Evolutionary conservation across 2,113 vertebrate genomes (phyloP).

Genomic region (Dunckerocampus dactyliophorus): DNA sequence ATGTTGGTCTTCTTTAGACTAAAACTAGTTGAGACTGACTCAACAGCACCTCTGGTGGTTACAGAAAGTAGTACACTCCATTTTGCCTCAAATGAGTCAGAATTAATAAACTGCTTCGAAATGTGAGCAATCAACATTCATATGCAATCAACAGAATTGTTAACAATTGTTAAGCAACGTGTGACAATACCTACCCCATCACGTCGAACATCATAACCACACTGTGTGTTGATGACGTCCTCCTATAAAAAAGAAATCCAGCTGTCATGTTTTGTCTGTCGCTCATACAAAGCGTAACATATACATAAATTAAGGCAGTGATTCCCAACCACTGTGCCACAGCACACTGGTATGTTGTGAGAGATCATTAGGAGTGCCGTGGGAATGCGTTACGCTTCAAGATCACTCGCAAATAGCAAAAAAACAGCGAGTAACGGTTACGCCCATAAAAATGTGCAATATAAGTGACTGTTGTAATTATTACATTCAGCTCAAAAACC

Average conservation of each 20-base stretch:
- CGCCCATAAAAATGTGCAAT: too few relatives aligned
- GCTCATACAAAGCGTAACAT: background rate
- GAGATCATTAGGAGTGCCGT: too few relatives aligned
- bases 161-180: background rate
- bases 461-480: too few relatives aligned
- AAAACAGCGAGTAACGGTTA: too few relatives aligned
- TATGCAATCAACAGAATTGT: background rate
- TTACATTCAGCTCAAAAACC: too few relatives aligned
- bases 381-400: too few relatives aligned
- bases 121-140: background rate
- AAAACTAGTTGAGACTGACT: background rate
- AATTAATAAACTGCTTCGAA: too few relatives aligned
- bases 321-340: too few relatives aligned
- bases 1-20: background rate
- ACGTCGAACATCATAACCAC: constrained; percentile 85
- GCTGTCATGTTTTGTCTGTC: background rate
- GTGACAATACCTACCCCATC: constrained; percentile 70
- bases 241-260: constrained; percentile 66
- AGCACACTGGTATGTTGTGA: too few relatives aligned
- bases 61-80: background rate
- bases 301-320: too few relatives aligned
- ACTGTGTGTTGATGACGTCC: constrained; percentile 88
- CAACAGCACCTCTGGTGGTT: background rate
- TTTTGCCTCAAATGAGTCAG: too few relatives aligned
- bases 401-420: too few relatives aligned